Conservation (phyloP, 2,888 invertebrate species). For the Rhodophaea formosa region DNA sequence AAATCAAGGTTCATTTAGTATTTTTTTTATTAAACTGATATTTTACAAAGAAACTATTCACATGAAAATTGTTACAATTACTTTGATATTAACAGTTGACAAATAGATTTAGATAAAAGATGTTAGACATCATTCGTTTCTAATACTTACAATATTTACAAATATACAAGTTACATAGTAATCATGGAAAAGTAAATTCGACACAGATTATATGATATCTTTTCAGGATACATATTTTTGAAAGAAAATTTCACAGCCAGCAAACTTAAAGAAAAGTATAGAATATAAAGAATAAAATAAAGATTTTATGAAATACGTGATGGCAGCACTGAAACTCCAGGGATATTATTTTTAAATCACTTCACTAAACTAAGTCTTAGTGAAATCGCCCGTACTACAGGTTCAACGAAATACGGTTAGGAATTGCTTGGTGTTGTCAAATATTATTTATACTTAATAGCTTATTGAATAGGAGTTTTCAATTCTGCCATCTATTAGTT, state of each 20-base stretch:
- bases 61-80: conserved; percentile 71
- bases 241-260: conserved; percentile 49
- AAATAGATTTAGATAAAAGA: conserved; percentile 70
- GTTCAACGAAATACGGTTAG: no score
- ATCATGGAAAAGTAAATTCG: conserved; percentile 46
- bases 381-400: no score
- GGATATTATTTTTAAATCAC: no score
- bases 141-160: conserved; percentile 53
- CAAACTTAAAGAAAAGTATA: conserved; percentile 36
- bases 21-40: conserved; percentile 70
- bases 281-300: conserved; percentile 25
- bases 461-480: no score
- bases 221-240: conserved; percentile 23
- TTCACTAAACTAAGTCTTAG: no score
- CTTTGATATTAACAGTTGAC: conserved; percentile 72
- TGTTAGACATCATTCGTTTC: conserved; percentile 62
- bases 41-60: conserved; percentile 75
- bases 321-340: no score
- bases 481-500: no score
- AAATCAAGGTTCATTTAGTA: not conserved
- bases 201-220: conserved; percentile 42
- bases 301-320: conserved; percentile 27
- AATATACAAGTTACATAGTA: conserved; percentile 31
- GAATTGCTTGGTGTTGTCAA: no score
- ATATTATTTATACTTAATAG: no score